Percentiles rank a stretch among this genome's conserved stretches.
These are phyloP conservation scores for Meloidogyne exigua DNA, from an alignment of 1,140 invertebrate species.

Conservation along the genomic window DNA sequence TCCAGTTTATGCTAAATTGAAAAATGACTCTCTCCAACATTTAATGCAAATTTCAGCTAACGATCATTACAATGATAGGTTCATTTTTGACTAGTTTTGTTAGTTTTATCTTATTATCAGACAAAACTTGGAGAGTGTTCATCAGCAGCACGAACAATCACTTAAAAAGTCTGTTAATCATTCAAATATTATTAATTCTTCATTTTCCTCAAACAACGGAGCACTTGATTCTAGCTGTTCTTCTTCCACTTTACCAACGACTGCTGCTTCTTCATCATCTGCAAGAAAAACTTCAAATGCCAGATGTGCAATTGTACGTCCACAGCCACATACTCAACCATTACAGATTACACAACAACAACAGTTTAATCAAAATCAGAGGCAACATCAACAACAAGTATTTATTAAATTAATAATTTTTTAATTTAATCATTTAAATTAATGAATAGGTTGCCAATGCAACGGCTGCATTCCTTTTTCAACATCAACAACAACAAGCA, in stretches of 20 bases:
- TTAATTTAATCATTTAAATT: background rate
- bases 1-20: background rate
- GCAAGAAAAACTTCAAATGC: slow-evolving; percentile 23
- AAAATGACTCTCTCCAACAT: slow-evolving; percentile 11
- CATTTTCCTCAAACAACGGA: slow-evolving; percentile 15
- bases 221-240: background rate
- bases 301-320: slow-evolving; percentile 23
- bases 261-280: background rate
- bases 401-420: background rate
- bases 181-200: background rate
- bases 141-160: background rate
- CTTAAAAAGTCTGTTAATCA: slow-evolving; percentile 1
- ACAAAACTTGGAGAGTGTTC: background rate
- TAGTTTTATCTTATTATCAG: background rate
- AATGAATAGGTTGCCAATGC: background rate
- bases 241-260: background rate
- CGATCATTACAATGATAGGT: slow-evolving; percentile 19
- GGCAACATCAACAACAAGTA: slow-evolving; percentile 22
- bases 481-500: slow-evolving; percentile 21
- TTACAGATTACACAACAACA: slow-evolving; percentile 10
- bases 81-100: background rate
- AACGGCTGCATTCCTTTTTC: slow-evolving; percentile 12
- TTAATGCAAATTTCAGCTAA: slow-evolving; percentile 17
- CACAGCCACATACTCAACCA: slow-evolving; percentile 12
- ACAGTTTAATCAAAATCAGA: slow-evolving; percentile 2